Conservation (phyloP, 2,113 vertebrate species). For the Calcarius ornatus region DNA sequence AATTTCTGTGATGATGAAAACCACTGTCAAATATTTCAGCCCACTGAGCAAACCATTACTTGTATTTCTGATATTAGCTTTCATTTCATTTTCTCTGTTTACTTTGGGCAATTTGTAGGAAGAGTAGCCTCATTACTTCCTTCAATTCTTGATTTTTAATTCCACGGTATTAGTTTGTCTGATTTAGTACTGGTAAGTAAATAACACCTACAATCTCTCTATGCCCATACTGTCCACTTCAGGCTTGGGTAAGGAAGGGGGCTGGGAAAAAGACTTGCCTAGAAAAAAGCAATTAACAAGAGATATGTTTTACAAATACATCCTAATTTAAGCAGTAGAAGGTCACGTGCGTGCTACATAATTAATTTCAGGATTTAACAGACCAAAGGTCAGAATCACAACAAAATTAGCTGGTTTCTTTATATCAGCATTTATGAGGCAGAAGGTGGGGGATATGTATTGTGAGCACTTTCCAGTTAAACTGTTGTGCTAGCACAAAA, state of each 20-base stretch:
- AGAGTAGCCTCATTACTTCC: neutral
- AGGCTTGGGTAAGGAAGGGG: neutral
- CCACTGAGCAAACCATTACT: neutral
- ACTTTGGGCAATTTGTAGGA: neutral
- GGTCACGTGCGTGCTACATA: neutral
- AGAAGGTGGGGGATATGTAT: constrained; percentile 8
- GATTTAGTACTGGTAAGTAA: neutral
- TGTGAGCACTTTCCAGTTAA: constrained; percentile 31
- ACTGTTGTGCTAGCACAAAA: constrained; percentile 42
- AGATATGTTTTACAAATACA: neutral
- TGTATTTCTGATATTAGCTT: neutral
- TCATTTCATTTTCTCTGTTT: neutral
- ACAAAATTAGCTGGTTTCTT: constrained; percentile 34
- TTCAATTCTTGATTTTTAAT: neutral
- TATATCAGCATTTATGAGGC: neutral
- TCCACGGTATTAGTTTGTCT: neutral
- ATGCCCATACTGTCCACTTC: neutral
- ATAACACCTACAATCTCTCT: neutral
- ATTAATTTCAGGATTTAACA: constrained; percentile 21
- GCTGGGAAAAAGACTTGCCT: neutral
- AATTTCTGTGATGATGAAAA: neutral
- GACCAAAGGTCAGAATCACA: constrained; percentile 53
- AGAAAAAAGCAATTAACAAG: neutral
- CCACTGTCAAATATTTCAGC: neutral
- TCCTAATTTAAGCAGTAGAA: neutral